phyloP scores from a whole-genome alignment of 2,113 vertebrate genomes.

The Epinephelus moara region DNA sequence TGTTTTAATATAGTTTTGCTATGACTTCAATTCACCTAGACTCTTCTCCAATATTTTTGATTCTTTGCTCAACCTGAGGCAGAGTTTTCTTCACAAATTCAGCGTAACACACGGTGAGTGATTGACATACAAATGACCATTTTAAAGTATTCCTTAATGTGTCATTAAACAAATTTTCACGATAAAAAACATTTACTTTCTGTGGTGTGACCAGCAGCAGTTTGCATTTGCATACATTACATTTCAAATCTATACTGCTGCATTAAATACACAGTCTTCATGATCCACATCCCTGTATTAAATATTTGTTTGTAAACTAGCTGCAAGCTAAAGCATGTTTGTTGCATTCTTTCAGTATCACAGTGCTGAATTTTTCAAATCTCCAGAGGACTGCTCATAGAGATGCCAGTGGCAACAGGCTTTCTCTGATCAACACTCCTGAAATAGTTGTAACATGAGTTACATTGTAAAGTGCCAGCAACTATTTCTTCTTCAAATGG shows the following conservation, averaged over 20 bases:
- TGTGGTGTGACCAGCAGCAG: background rate
- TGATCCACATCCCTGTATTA: background rate
- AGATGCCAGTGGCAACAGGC: background rate
- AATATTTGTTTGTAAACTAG: background rate
- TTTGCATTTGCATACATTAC: background rate
- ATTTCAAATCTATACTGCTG: conserved; percentile 1
- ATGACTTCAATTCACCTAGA: too few species aligned
- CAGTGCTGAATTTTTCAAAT: background rate
- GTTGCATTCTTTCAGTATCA: background rate
- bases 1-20: too few species aligned
- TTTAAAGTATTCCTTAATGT: too few species aligned
- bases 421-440: conserved; percentile 1
- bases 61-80: too few species aligned
- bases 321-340: background rate
- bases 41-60: too few species aligned
- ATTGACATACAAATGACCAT: too few species aligned
- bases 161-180: background rate
- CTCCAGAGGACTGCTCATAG: conserved; percentile 11
- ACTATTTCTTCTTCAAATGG: conserved; percentile 7
- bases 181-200: background rate
- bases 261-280: conserved; percentile 5
- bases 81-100: too few species aligned
- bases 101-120: too few species aligned
- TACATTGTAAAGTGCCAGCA: conserved; percentile 6
- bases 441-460: background rate